A percentile compares a stretch with the other conserved stretches of the same genome.
Conservation (phyloP, 2,888 invertebrate species). For the Tipula lateralis region DNA sequence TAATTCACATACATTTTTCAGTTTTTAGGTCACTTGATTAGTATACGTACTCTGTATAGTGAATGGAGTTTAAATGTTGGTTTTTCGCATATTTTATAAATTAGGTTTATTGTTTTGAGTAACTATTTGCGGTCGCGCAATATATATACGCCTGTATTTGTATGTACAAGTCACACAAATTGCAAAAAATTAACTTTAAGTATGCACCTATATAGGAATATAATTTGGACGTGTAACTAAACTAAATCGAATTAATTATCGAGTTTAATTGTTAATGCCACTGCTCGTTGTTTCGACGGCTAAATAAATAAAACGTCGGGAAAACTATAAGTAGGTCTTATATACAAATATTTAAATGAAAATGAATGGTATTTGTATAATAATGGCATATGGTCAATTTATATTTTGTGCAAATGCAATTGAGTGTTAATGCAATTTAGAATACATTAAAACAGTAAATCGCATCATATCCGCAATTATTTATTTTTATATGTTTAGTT, state of each 20-base stretch:
- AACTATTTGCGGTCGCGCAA: not conserved
- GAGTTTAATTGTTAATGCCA: not conserved
- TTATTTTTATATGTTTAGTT: not conserved
- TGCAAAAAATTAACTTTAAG: not conserved
- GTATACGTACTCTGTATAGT: not conserved
- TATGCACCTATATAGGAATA: not conserved
- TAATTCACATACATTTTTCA: constrained; percentile 6
- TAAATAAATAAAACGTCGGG: not conserved
- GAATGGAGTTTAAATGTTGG: not conserved
- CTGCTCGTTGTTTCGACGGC: not conserved
- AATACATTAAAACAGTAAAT: not conserved
- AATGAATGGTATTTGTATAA: not conserved
- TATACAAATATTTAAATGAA: not conserved
- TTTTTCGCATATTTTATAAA: not conserved
- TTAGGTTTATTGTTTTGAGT: not conserved
- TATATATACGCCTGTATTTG: not conserved
- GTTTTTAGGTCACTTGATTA: constrained; percentile 19
- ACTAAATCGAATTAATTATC: not conserved
- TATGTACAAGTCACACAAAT: not conserved
- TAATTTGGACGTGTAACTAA: not conserved
- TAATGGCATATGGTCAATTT: not conserved
- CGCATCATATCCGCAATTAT: not conserved
- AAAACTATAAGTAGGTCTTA: not conserved
- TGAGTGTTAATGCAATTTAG: not conserved
- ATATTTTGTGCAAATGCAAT: not conserved